These are phyloP conservation scores for Drosophila kohkoa DNA, from an alignment of 1,140 invertebrate genomes.

Conservation along the genomic window DNA sequence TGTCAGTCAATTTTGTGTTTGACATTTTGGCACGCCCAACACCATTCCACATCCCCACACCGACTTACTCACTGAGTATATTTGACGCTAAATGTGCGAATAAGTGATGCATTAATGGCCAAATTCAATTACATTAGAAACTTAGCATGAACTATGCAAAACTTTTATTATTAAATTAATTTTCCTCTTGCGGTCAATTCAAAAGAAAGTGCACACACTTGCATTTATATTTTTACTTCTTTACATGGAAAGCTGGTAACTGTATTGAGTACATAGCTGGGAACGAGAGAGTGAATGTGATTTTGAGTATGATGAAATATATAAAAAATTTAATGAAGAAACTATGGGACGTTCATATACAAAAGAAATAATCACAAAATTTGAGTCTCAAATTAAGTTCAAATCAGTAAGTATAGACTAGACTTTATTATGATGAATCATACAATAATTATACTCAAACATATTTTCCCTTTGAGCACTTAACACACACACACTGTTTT, in stretches of 20 bases:
- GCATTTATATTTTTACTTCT: neutral
- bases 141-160: conserved; percentile 21
- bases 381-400: no score
- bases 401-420: no score
- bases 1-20: conserved; percentile 71
- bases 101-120: conserved; percentile 50
- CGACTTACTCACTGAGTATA: neutral
- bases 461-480: no score
- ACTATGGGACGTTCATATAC: no score
- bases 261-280: no score
- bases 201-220: conserved; percentile 7
- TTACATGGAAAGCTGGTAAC: neutral
- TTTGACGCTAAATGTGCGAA: conserved; percentile 45
- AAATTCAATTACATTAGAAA: conserved; percentile 51
- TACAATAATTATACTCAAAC: no score
- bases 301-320: no score
- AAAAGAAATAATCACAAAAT: no score
- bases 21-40: conserved; percentile 58
- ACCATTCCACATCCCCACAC: neutral
- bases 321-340: no score
- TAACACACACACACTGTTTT: no score
- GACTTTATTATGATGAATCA: no score
- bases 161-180: conserved; percentile 40
- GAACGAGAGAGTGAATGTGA: no score
- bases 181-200: conserved; percentile 11